These are phyloP conservation scores for Agonopterix alstromeriana DNA, from an alignment of 2,888 invertebrate genomes.

Conservation along the genomic window DNA sequence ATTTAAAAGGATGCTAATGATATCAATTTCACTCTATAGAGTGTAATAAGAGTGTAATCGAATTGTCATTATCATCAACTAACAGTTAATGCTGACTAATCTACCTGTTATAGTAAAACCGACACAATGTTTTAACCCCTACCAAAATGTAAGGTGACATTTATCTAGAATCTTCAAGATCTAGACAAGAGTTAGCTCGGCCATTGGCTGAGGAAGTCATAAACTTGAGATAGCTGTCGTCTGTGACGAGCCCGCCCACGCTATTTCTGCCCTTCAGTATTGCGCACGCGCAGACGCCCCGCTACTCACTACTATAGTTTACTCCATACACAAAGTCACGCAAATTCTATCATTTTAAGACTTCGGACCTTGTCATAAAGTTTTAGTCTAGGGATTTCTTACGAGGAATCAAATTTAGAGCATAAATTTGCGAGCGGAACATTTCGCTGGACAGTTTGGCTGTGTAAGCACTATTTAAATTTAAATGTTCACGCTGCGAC, in stretches of 20 bases:
- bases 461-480: slow-evolving; percentile 19
- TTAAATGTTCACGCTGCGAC: slow-evolving; percentile 15
- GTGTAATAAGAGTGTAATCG: too few relatives aligned
- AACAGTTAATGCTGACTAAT: too few relatives aligned
- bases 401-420: neutral
- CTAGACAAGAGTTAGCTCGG: slow-evolving; percentile 16
- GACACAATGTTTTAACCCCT: too few relatives aligned
- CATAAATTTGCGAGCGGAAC: slow-evolving; percentile 38
- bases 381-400: slow-evolving; percentile 6
- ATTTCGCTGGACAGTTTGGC: slow-evolving; percentile 41
- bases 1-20: too few relatives aligned
- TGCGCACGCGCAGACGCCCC: slow-evolving; percentile 44
- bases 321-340: too few relatives aligned
- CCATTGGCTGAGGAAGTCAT: slow-evolving; percentile 75
- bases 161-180: too few relatives aligned
- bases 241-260: slow-evolving; percentile 69
- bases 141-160: too few relatives aligned
- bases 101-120: too few relatives aligned
- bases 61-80: too few relatives aligned
- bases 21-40: too few relatives aligned
- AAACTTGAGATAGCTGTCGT: slow-evolving; percentile 69
- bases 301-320: slow-evolving; percentile 5
- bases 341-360: too few relatives aligned
- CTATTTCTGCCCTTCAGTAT: slow-evolving; percentile 66
- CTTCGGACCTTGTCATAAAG: slow-evolving; percentile 9